Percentiles rank a stretch among this genome's conserved stretches.
Conservation (phyloP, 2,797 vertebrate genomes). For the Gambelia wislizenii region DNA sequence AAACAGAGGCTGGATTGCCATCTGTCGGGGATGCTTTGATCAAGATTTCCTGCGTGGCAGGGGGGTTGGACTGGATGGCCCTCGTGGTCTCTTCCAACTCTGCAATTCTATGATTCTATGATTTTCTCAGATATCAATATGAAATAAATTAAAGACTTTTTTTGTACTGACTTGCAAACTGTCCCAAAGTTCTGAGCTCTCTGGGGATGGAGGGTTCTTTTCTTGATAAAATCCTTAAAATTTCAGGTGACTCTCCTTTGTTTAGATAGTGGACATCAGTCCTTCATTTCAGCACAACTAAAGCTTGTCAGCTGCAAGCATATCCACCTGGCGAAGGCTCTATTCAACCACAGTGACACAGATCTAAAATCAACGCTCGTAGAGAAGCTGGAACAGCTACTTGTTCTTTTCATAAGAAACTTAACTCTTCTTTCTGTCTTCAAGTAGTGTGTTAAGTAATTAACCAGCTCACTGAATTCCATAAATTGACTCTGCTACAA, state of each 20-base stretch:
- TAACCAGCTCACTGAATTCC: neutral
- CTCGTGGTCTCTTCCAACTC: no score
- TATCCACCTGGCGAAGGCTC: neutral
- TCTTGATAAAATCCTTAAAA: neutral
- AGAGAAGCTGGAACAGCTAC: neutral
- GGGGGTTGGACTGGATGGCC: no score
- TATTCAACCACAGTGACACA: neutral
- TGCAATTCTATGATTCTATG: no score
- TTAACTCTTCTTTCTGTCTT: neutral
- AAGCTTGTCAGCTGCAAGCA: neutral
- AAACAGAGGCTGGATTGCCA: no score
- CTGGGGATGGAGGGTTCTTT: neutral
- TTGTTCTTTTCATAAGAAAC: neutral
- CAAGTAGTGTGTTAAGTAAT: neutral
- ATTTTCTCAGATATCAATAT: neutral
- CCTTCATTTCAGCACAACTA: slow-evolving; percentile 18
- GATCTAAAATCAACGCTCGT: neutral
- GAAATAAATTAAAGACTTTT: neutral
- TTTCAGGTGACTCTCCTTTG: neutral
- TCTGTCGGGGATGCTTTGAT: no score
- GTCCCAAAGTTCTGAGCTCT: neutral
- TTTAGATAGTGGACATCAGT: neutral
- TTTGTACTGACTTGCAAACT: neutral
- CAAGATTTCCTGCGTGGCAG: no score
- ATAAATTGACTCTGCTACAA: neutral